A percentile compares a stretch with the other conserved stretches of the same genome.
These are phyloP conservation scores for Bursaphelenchus okinawaensis DNA, from an alignment of 2,888 invertebrate species.

Conservation along the genomic window DNA sequence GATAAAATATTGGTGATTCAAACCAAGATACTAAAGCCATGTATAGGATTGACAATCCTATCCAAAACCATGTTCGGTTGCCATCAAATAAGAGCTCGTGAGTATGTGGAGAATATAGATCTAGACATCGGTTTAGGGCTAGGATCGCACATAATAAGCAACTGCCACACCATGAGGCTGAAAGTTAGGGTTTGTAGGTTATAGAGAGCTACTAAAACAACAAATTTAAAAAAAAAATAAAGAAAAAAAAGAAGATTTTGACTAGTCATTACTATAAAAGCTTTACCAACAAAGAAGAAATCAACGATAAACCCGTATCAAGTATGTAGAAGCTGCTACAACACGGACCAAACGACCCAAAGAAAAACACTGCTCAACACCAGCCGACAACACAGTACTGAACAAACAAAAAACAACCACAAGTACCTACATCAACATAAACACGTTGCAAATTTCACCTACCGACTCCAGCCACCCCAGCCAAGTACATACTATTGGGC, in stretches of 20 bases:
- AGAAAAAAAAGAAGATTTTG: too few species aligned
- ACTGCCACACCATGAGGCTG: not conserved
- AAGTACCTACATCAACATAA: too few species aligned
- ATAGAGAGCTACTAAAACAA: too few species aligned
- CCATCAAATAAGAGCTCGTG: not conserved
- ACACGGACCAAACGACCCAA: too few species aligned
- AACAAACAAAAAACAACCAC: too few species aligned
- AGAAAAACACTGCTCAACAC: too few species aligned
- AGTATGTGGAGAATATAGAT: not conserved
- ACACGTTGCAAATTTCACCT: not conserved
- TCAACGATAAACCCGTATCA: too few species aligned
- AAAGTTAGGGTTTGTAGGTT: not conserved
- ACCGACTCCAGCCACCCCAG: not conserved
- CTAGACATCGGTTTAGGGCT: not conserved
- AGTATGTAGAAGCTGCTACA: too few species aligned
- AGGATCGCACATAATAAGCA: not conserved
- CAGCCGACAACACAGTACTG: too few species aligned
- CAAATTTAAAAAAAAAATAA: too few species aligned
- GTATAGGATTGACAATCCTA: not conserved
- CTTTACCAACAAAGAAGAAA: too few species aligned
- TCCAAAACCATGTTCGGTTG: not conserved
- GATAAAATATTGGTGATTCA: not conserved
- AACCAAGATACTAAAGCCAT: not conserved
- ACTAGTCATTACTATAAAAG: too few species aligned
- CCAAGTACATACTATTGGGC: not conserved